phyloP scores from a whole-genome alignment of 1,140 invertebrate genomes.

The Drosophila tsacasi region DNA sequence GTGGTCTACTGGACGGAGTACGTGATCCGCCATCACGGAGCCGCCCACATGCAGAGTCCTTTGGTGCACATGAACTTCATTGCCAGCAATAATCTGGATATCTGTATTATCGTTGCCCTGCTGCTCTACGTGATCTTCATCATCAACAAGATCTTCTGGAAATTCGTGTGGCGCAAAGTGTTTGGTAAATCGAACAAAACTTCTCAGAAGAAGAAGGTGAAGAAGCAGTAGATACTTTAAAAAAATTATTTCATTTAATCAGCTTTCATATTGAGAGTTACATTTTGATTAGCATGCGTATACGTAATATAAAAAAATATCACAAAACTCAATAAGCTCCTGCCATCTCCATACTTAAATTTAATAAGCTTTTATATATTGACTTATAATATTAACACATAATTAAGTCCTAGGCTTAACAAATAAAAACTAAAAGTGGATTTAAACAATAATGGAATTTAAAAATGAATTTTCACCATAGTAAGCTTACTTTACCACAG shows the following conservation, averaged over 20 bases:
- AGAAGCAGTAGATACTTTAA: slow-evolving; percentile 70
- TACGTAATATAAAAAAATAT: background rate
- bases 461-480: background rate
- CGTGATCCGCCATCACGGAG: slow-evolving; percentile 85
- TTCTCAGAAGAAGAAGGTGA: slow-evolving; percentile 56
- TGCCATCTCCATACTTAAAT: background rate
- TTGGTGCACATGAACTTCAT: slow-evolving; percentile 70
- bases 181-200: slow-evolving; percentile 51
- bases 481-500: background rate
- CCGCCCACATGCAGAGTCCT: slow-evolving; percentile 84
- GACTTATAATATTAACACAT: background rate
- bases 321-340: background rate
- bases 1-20: slow-evolving; percentile 81
- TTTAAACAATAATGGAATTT: background rate
- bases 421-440: background rate
- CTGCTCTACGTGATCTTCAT: slow-evolving; percentile 39
- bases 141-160: slow-evolving; percentile 53
- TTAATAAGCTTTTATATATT: background rate
- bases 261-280: no score
- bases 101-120: slow-evolving; percentile 39
- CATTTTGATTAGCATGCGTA: background rate
- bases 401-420: background rate
- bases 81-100: slow-evolving; percentile 61
- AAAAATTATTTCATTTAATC: no score
- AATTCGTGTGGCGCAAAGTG: slow-evolving; percentile 51